A percentile compares a stretch with the other conserved stretches of the same genome.
Evolutionary conservation across 1,140 invertebrate genomes (phyloP).

Genomic region (Musca domestica): DNA sequence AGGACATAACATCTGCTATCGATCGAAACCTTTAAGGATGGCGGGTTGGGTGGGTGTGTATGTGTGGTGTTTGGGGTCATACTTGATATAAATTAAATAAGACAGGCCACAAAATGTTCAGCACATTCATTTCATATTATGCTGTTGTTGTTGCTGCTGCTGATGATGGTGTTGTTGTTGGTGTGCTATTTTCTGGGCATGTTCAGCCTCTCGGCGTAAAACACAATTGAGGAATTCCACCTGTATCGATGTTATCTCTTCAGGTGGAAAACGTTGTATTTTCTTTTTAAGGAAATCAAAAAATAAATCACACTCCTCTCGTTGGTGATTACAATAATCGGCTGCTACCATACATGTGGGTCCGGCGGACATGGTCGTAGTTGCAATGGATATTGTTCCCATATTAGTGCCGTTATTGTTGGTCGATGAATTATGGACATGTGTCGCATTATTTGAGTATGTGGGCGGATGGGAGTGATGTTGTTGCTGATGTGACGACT

Average conservation of each 20-base stretch:
- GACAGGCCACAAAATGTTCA: no score
- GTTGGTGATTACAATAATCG: conserved; percentile 27
- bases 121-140: no score
- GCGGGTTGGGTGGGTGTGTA: no score
- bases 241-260: conserved; percentile 48
- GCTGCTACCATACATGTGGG: not conserved
- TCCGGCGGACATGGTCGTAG: not conserved
- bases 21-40: no score
- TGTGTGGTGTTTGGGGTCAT: no score
- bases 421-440: not conserved
- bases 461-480: not conserved
- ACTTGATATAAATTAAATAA: no score
- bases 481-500: not conserved
- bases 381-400: not conserved
- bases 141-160: no score
- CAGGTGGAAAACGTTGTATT: conserved; percentile 46
- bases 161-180: conserved; percentile 10
- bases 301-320: conserved; percentile 48
- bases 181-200: conserved; percentile 13
- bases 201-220: conserved; percentile 38
- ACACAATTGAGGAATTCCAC: conserved; percentile 51
- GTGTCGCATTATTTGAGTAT: not conserved
- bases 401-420: not conserved
- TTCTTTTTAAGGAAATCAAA: conserved; percentile 52
- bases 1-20: no score